phyloP scores from a whole-genome alignment of 2,888 invertebrate species.

The Hirtodrosophila alboralis region DNA sequence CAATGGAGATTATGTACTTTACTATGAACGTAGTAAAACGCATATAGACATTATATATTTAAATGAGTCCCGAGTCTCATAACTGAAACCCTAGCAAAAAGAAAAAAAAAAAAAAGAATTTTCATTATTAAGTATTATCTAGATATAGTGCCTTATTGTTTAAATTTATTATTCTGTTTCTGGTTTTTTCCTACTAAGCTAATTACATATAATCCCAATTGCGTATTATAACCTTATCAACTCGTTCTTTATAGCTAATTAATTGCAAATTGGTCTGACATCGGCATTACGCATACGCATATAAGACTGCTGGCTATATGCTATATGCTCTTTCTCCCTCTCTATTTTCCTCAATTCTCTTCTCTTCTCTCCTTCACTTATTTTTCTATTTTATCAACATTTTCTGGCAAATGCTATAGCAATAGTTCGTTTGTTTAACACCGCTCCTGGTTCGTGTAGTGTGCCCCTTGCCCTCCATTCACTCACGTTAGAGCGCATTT shows the following conservation, averaged over 20 bases:
- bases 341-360: slow-evolving; percentile 12
- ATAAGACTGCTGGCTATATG: slow-evolving; percentile 13
- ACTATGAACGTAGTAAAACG: slow-evolving; percentile 83
- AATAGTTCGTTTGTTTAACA: slow-evolving; percentile 67
- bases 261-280: slow-evolving; percentile 7
- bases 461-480: slow-evolving; percentile 14
- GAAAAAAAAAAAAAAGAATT: neutral
- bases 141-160: slow-evolving; percentile 27
- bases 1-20: slow-evolving; percentile 84
- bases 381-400: slow-evolving; percentile 1
- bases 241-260: neutral
- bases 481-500: slow-evolving; percentile 67
- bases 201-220: neutral
- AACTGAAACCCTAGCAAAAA: neutral
- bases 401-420: slow-evolving; percentile 2
- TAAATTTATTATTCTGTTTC: slow-evolving; percentile 9
- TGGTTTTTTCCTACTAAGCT: slow-evolving; percentile 14
- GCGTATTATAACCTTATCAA: neutral
- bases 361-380: slow-evolving; percentile 2
- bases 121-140: slow-evolving; percentile 17
- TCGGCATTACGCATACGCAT: slow-evolving; percentile 9
- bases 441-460: slow-evolving; percentile 14
- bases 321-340: no score
- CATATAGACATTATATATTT: slow-evolving; percentile 50
- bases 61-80: slow-evolving; percentile 7